These are phyloP conservation scores for Apamea monoglypha DNA, from an alignment of 2,888 invertebrate genomes.

Conservation along the genomic window DNA sequence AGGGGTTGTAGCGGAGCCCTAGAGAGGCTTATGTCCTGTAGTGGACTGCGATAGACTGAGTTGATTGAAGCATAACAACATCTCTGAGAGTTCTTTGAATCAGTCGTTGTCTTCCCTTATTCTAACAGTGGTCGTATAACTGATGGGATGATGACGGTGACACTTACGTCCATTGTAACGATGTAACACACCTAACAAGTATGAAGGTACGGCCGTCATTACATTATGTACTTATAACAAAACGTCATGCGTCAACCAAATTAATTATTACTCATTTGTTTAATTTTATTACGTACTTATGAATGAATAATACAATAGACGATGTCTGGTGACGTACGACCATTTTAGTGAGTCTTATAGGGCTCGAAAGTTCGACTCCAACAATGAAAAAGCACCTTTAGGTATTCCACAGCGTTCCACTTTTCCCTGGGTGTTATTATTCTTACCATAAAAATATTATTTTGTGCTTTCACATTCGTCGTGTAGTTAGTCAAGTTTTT, in stretches of 20 bases:
- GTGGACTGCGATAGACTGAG: too few species aligned
- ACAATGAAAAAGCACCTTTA: neutral
- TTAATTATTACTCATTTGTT: constrained; percentile 29
- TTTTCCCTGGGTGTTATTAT: too few species aligned
- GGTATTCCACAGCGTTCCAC: too few species aligned
- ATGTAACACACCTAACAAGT: constrained; percentile 23
- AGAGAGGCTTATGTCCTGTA: too few species aligned
- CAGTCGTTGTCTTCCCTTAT: neutral
- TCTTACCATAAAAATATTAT: neutral
- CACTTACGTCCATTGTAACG: constrained; percentile 18
- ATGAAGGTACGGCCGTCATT: constrained; percentile 36
- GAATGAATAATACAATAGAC: constrained; percentile 35
- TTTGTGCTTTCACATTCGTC: neutral
- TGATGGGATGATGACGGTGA: neutral
- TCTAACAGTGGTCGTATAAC: neutral
- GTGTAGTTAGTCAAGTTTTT: neutral
- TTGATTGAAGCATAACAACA: too few species aligned
- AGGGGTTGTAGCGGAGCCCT: too few species aligned
- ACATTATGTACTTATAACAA: neutral
- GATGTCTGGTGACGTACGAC: neutral
- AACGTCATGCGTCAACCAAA: constrained; percentile 42
- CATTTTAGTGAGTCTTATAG: constrained; percentile 1
- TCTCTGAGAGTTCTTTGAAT: neutral
- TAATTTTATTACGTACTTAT: constrained; percentile 42
- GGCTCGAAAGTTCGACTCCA: neutral